Evolutionary conservation across 2,888 invertebrate genomes (phyloP).

Genomic region (Ypsolopha scabrella): DNA sequence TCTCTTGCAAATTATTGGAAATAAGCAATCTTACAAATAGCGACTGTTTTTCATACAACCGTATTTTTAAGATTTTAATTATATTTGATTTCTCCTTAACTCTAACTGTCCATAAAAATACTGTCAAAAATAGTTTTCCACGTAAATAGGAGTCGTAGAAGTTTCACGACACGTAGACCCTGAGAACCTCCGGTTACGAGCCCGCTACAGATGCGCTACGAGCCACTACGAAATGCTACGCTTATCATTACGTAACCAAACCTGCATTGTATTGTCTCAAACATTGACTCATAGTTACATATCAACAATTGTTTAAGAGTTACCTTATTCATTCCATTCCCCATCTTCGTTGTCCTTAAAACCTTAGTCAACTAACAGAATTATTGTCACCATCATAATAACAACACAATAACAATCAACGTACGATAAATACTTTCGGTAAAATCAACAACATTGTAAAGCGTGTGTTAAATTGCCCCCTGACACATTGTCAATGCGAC

Average conservation of each 20-base stretch:
- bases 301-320: conserved; percentile 19
- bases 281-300: neutral
- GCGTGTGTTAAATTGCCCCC: conserved; percentile 19
- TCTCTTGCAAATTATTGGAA: too few species aligned
- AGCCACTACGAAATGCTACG: conserved; percentile 17
- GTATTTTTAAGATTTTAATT: too few species aligned
- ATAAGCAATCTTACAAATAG: too few species aligned
- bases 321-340: conserved; percentile 94
- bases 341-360: conserved; percentile 62
- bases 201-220: conserved; percentile 15
- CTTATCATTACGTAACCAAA: conserved; percentile 24
- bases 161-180: too few species aligned
- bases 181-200: neutral
- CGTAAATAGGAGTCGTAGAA: neutral
- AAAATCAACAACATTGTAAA: conserved; percentile 27
- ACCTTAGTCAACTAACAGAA: conserved; percentile 24
- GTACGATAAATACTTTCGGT: conserved; percentile 26
- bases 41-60: too few species aligned
- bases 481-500: conserved; percentile 54
- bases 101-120: too few species aligned
- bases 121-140: too few species aligned
- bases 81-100: too few species aligned
- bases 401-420: conserved; percentile 22
- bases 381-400: conserved; percentile 38
- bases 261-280: conserved; percentile 8